Conservation (phyloP, 1,140 invertebrate species). For the Zophobas morio region DNA sequence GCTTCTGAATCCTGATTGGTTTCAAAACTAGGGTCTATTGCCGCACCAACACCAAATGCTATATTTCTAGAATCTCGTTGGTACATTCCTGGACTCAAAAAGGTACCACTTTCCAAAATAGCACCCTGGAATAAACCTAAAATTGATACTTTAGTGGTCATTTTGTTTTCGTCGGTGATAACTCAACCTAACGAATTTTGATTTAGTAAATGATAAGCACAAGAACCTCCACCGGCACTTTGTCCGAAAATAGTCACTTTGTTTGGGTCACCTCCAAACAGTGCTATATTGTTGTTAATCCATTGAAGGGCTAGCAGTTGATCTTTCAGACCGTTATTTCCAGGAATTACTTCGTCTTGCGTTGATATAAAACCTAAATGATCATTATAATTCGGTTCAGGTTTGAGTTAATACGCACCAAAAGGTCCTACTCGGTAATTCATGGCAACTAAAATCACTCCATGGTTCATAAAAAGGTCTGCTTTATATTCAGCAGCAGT, state of each 20-base stretch:
- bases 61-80: slow-evolving; percentile 12
- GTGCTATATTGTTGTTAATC: slow-evolving; percentile 73
- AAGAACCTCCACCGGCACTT: background rate
- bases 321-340: slow-evolving; percentile 74
- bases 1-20: slow-evolving; percentile 1
- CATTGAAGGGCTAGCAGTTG: slow-evolving; percentile 69
- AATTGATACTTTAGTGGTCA: slow-evolving; percentile 11
- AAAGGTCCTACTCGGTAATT: slow-evolving; percentile 65
- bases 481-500: slow-evolving; percentile 71
- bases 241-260: slow-evolving; percentile 66
- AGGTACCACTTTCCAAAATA: slow-evolving; percentile 52
- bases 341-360: slow-evolving; percentile 61
- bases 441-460: slow-evolving; percentile 61
- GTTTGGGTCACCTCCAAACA: slow-evolving; percentile 72
- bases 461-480: slow-evolving; percentile 73
- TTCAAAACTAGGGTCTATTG: slow-evolving; percentile 2
- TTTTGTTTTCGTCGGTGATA: background rate
- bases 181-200: background rate
- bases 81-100: background rate
- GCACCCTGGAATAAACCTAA: slow-evolving; percentile 54
- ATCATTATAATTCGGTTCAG: background rate
- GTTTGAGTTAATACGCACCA: slow-evolving; percentile 60
- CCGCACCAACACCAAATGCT: background rate
- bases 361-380: slow-evolving; percentile 40
- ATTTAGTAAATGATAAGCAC: background rate